Base-by-base conservation (phyloP, 2,113 vertebrate genomes). In the Tricholaema leucomelas region DNA sequence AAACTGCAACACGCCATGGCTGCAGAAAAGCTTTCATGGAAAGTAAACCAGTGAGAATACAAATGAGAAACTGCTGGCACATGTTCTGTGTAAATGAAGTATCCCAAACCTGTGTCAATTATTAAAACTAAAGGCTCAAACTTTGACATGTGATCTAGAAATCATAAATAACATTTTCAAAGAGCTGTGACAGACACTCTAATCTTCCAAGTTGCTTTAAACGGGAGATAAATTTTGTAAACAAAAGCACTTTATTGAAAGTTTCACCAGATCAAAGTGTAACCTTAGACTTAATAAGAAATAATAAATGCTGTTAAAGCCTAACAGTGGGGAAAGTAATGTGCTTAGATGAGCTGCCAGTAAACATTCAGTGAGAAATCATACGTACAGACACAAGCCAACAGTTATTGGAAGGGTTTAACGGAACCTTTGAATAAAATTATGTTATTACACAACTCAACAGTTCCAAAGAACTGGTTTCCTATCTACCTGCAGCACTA, bases 101-200 rank as follows among this genome's bases (percentile, higher is more conserved):
- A 85, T 67, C 85, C 87, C 75, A 87, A 89, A 92, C 72, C 40
- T 40, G 71, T 16, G 88, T 93, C 94, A 96, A 91, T 93, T 95
- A 87, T 77, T 91, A 96, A 92, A 94, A 93, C 81, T 80, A 89
- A 94, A 91, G 75, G 52, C 81, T 94, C 87, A 89, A 87, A 89
- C 67, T 94, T 92, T 96, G 93, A 96, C 91, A 91, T 87, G 67
- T 60, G 91, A 87, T 94, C 81, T 87, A 88, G 92, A 91, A 95
- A 91, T 93, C 92, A 91, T 85, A 95, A 96, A 91, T 93, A 87
- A 61, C 63, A 71, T 67, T 94, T 95, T 96, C 86, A 94, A 93
- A 94, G 64, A 89, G 48, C 67, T 70, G 14, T 85, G 92, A 91
- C 88, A 96, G 84, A 82, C 75, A 82, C 75, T 84, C 73, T 81